Evolutionary conservation across 2,888 invertebrate genomes (phyloP), one percentile per base, ranked within the genome.

Genomic region (Drosophila neutralis): DNA sequence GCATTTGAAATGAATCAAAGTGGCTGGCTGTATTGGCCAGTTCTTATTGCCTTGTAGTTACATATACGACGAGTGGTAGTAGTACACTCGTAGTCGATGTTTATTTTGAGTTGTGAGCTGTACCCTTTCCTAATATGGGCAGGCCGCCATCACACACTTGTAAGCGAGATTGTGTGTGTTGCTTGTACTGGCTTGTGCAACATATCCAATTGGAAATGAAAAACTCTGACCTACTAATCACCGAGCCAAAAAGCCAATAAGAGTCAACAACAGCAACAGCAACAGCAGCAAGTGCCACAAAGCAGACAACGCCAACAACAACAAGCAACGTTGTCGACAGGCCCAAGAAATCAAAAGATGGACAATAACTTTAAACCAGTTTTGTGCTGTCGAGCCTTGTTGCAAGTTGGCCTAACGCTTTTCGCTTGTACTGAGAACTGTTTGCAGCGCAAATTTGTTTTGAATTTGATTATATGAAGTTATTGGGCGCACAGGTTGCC

Each of bases 351-450:
- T 83, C 89, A 88, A 90, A 87, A 90, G 89, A 90, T 90, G 90
- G 90, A 87, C 90, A 90, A 87, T 90, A 88, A 83, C 85, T 87
- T 83, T 83, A 87, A 87, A 87, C 87, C 89, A 90, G 90, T 87
- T 78, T 76, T 78, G 70, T 56, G 69, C 73, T 69, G 76, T 73
- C 78, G 73, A 85, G 85, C 85, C 87, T 85, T 82, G 85, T 85
- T 74, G 85, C 82, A 80, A 57, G 69, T 71, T 79, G 67, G 67
- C 42, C 73, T 69, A 69, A 64, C 77, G 73, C 77, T 75, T 75
- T 79, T 68, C 64, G 70, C 68, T 60, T 62, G 72, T 51, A 62
- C 68, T 64, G 76, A 78, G 80, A 80, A 76, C 67, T 64, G 73
- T 56, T 52, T 52, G 72, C 73, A 51, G 85, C 82, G 82, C 90